These are phyloP conservation scores for Athalia cordata DNA, from an alignment of 2,888 invertebrate species.

Conservation along the genomic window DNA sequence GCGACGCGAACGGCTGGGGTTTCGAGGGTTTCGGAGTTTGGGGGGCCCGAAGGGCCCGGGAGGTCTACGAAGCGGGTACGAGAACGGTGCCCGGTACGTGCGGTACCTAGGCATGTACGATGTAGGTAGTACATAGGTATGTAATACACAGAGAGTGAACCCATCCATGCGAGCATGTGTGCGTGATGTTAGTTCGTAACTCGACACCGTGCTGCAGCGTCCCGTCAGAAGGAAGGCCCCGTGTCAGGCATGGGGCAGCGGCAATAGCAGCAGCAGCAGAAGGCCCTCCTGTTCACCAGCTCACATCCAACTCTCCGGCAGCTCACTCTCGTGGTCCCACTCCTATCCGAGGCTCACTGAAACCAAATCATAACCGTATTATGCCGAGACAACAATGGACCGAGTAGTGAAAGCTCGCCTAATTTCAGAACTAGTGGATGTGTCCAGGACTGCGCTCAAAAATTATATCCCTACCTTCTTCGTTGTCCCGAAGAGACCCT, in stretches of 20 bases:
- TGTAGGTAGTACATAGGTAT: background rate
- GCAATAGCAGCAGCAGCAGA: background rate
- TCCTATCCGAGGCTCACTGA: slow-evolving; percentile 53
- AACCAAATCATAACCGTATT: slow-evolving; percentile 73
- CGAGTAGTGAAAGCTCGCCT: slow-evolving; percentile 22
- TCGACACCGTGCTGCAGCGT: slow-evolving; percentile 65
- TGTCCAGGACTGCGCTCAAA: too few species aligned
- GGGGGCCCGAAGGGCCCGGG: background rate
- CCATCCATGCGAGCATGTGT: background rate
- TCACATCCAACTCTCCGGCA: too few species aligned
- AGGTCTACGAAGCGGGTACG: background rate
- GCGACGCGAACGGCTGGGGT: background rate
- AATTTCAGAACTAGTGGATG: background rate
- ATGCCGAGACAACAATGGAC: slow-evolving; percentile 63
- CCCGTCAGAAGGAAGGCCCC: slow-evolving; percentile 51
- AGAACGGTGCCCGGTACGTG: background rate
- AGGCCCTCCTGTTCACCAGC: too few species aligned
- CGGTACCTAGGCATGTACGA: background rate
- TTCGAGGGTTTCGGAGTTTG: background rate
- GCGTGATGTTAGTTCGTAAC: slow-evolving; percentile 59
- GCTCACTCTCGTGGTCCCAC: slow-evolving; percentile 47
- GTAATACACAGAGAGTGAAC: background rate
- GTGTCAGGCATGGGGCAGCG: slow-evolving; percentile 24
- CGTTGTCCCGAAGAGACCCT: too few species aligned
- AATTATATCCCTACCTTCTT: too few species aligned